Base-by-base conservation (phyloP, 1,140 invertebrate genomes). In the Zaprionus africanus region DNA sequence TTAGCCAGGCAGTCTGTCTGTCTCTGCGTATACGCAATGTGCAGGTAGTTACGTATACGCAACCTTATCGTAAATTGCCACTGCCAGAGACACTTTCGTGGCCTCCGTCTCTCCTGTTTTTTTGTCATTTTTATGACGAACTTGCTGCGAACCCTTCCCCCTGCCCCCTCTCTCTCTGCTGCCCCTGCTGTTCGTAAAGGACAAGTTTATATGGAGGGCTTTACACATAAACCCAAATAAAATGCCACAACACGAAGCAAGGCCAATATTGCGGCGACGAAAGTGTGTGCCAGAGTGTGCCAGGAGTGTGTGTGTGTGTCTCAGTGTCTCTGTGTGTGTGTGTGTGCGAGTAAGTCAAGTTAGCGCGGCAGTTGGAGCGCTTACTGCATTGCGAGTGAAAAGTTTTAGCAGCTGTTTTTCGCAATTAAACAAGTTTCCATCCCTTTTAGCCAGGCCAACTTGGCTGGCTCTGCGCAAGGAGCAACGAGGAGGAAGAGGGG, bases 391-490 rank as follows among this genome's bases (percentile, higher is more conserved):
- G 63, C 62, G 67, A 70, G 57, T 54, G 49, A 62, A 71, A 87
- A 88, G 46, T 87, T 86, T 79, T 67, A 57, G 70, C 81, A 87
- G 77, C 80, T 88, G 74, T 71, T 58, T 74, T 58, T 74, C 41
- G 84, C 83, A 87, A 87, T 87, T 87, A 88, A 88, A 87, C 77
- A 88, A 87, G 69, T 87, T 87, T 82, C 63, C n/a, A 46, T 46
- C 41, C 68, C 73, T 76, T 70, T 63, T 56, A 76, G 66, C 57
- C 49, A 51, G 17, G 15, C 24, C 36, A 58, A 67, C 65, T 56
- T 22, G 22, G 22, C 22, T n/a, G n/a, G n/a, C n/a, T n/a, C 22
- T 22, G 22, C 22, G 22, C 22, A 22, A 22, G 22, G 22, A 22
- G 22, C 22, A 22, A 22, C 22, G 22, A 22, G 22, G 22, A 22